These are phyloP conservation scores for Yoshiicerus persimilis DNA, from an alignment of 1,140 invertebrate genomes.

Conservation along the genomic window DNA sequence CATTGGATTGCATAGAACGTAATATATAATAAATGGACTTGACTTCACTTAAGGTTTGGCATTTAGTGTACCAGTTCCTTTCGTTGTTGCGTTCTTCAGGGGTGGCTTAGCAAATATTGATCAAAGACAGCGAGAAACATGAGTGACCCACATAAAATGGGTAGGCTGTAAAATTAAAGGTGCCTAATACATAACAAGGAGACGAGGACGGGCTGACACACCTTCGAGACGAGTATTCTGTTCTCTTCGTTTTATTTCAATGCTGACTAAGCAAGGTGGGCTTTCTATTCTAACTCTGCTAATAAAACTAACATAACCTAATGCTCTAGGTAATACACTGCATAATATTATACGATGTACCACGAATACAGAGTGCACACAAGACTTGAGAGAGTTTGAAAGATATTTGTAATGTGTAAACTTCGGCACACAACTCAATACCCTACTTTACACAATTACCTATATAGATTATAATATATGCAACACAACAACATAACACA, in stretches of 20 bases:
- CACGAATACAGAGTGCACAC: no score
- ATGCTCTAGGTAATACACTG: not conserved
- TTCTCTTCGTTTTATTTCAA: not conserved
- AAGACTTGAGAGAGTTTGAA: no score
- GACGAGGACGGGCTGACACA: not conserved
- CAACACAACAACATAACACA: not conserved
- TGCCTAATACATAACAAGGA: not conserved
- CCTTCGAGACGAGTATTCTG: not conserved
- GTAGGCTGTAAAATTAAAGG: not conserved
- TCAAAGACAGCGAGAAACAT: slow-evolving; percentile 1
- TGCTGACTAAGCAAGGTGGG: not conserved
- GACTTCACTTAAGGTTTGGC: not conserved
- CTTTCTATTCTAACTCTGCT: not conserved
- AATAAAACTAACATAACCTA: not conserved
- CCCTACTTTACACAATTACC: not conserved
- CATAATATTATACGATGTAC: no score
- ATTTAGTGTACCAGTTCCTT: not conserved
- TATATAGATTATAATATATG: not conserved
- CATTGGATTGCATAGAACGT: not conserved
- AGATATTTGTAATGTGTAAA: not conserved
- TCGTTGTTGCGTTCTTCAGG: not conserved
- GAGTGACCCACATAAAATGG: slow-evolving; percentile 19
- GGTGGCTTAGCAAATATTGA: slow-evolving; percentile 13
- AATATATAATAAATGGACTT: not conserved
- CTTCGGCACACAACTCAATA: not conserved